Evolutionary conservation across 2,888 invertebrate genomes (phyloP).

Genomic region (Cantharis rustica): DNA sequence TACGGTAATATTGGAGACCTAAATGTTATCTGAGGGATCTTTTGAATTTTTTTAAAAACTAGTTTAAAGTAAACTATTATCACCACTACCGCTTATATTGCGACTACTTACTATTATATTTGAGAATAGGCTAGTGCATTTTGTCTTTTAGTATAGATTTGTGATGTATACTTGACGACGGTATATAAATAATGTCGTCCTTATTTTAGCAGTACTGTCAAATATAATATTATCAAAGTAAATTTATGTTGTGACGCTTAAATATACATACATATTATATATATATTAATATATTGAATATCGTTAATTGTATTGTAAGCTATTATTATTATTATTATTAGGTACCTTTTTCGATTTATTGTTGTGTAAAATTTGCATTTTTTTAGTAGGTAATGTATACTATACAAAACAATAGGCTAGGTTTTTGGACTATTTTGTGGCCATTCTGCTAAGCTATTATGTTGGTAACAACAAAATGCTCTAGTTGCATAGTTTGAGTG

Average conservation of each 20-base stretch:
- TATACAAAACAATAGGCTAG: constrained; percentile 30
- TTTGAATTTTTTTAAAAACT: constrained; percentile 22
- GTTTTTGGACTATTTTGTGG: constrained; percentile 28
- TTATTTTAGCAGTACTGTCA: constrained; percentile 20
- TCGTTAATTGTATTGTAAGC: constrained; percentile 34
- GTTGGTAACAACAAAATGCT: constrained; percentile 30
- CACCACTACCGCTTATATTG: constrained; percentile 16
- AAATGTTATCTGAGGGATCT: constrained; percentile 23
- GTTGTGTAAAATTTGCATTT: constrained; percentile 36
- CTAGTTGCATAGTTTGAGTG: constrained; percentile 22
- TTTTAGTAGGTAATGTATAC: constrained; percentile 34
- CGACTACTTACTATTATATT: constrained; percentile 19
- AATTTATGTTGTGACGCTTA: constrained; percentile 32
- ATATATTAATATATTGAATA: constrained; percentile 30
- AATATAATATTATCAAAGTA: constrained; percentile 28
- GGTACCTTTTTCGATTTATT: constrained; percentile 27
- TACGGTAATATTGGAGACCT: constrained; percentile 20
- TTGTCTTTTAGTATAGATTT: constrained; percentile 34
- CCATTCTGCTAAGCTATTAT: constrained; percentile 32
- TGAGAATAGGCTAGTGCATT: constrained; percentile 33
- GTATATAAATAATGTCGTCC: constrained; percentile 12
- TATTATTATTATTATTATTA: constrained; percentile 29
- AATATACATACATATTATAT: neutral
- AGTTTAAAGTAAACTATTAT: constrained; percentile 7
- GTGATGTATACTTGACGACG: constrained; percentile 36